These are phyloP conservation scores for Mastigias papua DNA, from an alignment of 30 jellyfish, hydroid and myxozoan genomes.

Conservation along the genomic window DNA sequence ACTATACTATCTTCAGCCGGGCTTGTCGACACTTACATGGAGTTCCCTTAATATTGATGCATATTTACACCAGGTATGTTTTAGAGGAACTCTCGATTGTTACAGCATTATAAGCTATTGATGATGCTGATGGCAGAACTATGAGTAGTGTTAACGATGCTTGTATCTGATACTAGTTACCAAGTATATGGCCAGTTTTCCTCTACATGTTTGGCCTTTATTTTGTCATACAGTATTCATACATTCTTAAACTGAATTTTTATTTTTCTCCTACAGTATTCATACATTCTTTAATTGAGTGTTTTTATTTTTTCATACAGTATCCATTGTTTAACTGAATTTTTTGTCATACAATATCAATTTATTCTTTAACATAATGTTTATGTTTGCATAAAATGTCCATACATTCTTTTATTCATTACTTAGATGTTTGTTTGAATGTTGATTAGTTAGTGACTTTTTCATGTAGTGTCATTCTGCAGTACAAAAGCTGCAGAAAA, in stretches of 20 bases:
- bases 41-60: constrained; percentile 85
- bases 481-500: constrained; percentile 41
- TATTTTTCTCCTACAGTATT: neutral
- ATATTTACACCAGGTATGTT: constrained; percentile 78
- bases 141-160: neutral
- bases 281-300: neutral
- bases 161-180: too few relatives aligned
- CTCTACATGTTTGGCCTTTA: neutral
- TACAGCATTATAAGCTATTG: neutral
- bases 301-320: neutral
- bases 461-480: constrained; percentile 65
- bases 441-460: neutral
- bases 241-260: neutral
- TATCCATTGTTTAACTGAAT: too few relatives aligned
- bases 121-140: neutral
- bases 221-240: neutral
- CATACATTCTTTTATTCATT: too few relatives aligned
- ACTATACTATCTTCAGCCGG: constrained; percentile 80
- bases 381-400: too few relatives aligned
- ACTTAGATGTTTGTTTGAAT: too few relatives aligned
- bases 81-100: neutral
- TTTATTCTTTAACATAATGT: too few relatives aligned
- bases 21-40: constrained; percentile 82
- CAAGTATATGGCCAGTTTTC: too few relatives aligned
- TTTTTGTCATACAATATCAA: too few relatives aligned